These are phyloP conservation scores for Syngnathus floridae DNA, from an alignment of 2,113 vertebrate species.

Conservation along the genomic window DNA sequence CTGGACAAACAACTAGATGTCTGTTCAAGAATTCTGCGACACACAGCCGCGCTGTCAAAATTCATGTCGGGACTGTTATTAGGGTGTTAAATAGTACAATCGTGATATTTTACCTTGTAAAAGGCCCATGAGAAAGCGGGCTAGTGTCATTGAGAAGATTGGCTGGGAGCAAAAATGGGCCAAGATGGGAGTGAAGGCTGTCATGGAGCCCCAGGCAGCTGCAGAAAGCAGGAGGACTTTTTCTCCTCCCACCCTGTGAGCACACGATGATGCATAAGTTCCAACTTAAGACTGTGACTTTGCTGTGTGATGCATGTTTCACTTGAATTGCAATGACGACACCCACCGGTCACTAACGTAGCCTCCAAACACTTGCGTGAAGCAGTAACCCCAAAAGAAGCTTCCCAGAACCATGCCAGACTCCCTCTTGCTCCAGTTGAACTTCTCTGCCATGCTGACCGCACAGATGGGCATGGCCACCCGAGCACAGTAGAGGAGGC, in stretches of 20 bases:
- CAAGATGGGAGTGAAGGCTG: slow-evolving; percentile 78
- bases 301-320: not conserved
- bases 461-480: slow-evolving; percentile 86
- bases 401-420: slow-evolving; percentile 87
- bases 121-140: slow-evolving; percentile 86
- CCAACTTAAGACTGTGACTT: not conserved
- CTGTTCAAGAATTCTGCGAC: not conserved
- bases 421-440: slow-evolving; percentile 88
- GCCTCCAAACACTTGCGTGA: slow-evolving; percentile 89
- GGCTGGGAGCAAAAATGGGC: slow-evolving; percentile 78
- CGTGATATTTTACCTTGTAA: slow-evolving; percentile 78
- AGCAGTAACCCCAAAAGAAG: slow-evolving; percentile 98
- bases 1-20: not conserved
- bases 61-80: not conserved
- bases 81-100: not conserved
- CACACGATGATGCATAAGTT: slow-evolving; percentile 9
- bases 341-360: slow-evolving; percentile 84
- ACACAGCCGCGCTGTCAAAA: not conserved
- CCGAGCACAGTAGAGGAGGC: slow-evolving; percentile 87
- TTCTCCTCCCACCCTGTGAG: slow-evolving; percentile 85
- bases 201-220: slow-evolving; percentile 86
- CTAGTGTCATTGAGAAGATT: slow-evolving; percentile 79
- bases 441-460: slow-evolving; percentile 79
- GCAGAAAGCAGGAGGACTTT: slow-evolving; percentile 87
- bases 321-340: not conserved